Conservation (phyloP, 2,113 vertebrate genomes). For the Campylomormyrus numenius region DNA sequence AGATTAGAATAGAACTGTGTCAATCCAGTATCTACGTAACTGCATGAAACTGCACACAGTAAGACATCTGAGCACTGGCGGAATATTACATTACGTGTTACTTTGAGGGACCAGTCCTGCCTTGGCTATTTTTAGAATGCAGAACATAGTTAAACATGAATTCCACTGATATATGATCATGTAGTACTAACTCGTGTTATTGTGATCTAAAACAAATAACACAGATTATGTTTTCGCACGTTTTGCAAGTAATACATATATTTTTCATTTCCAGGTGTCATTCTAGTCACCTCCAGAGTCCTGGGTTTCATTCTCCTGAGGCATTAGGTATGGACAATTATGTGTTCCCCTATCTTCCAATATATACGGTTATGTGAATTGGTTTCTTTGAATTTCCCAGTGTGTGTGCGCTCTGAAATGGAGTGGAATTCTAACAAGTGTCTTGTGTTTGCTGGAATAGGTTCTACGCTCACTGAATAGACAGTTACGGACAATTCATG, state of each 20-base stretch:
- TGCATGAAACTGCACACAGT: not conserved
- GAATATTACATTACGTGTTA: not conserved
- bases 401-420: not conserved
- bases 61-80: not conserved
- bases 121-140: not conserved
- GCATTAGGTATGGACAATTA: not conserved
- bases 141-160: not conserved
- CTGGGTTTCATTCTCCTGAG: not conserved
- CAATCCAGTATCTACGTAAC: not conserved
- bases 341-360: not conserved
- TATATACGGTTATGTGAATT: not conserved
- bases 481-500: not conserved
- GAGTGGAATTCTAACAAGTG: not conserved
- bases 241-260: not conserved
- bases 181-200: not conserved
- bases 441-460: not conserved
- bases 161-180: not conserved
- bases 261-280: not conserved
- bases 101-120: not conserved
- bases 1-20: not conserved
- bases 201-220: not conserved
- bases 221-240: not conserved
- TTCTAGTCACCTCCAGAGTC: not conserved
- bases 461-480: not conserved
- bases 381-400: not conserved